Conservation (phyloP, 2,888 invertebrate genomes). For the Eupithecia inturbata region DNA sequence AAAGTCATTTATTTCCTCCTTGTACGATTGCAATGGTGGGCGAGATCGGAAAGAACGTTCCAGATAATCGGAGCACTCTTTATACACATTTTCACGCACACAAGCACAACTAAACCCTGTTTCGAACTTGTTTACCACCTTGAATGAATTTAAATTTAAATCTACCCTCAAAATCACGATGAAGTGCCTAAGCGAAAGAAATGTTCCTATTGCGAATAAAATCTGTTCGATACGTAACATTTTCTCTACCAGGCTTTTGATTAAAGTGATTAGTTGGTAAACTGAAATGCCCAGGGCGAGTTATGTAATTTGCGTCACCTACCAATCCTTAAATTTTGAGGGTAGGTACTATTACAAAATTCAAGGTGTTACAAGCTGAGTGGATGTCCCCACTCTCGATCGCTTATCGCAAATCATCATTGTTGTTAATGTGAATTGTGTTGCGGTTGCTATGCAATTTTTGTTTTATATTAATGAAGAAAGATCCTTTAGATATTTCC, state of each 20-base stretch:
- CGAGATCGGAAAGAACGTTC: slow-evolving; percentile 47
- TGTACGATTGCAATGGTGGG: slow-evolving; percentile 24
- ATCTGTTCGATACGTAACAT: background rate
- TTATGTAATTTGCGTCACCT: background rate
- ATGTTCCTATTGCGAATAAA: background rate
- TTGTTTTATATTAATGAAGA: fast-evolving
- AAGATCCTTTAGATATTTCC: background rate
- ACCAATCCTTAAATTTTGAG: background rate
- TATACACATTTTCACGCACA: slow-evolving; percentile 52
- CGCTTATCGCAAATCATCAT: background rate
- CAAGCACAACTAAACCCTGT: slow-evolving; percentile 29
- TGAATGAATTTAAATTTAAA: slow-evolving; percentile 21
- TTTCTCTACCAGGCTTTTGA: background rate
- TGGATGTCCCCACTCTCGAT: background rate
- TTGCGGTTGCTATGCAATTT: background rate
- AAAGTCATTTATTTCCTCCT: slow-evolving; percentile 16
- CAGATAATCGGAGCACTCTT: slow-evolving; percentile 48
- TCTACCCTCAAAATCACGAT: slow-evolving; percentile 48
- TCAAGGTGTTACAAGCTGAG: background rate
- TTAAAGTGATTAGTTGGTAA: background rate
- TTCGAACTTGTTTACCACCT: slow-evolving; percentile 34
- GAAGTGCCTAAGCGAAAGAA: background rate
- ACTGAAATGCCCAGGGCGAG: background rate
- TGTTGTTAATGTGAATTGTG: background rate
- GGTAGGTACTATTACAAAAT: background rate